Conservation (phyloP, 1,140 invertebrate genomes). For the Pteromalus puparum region DNA sequence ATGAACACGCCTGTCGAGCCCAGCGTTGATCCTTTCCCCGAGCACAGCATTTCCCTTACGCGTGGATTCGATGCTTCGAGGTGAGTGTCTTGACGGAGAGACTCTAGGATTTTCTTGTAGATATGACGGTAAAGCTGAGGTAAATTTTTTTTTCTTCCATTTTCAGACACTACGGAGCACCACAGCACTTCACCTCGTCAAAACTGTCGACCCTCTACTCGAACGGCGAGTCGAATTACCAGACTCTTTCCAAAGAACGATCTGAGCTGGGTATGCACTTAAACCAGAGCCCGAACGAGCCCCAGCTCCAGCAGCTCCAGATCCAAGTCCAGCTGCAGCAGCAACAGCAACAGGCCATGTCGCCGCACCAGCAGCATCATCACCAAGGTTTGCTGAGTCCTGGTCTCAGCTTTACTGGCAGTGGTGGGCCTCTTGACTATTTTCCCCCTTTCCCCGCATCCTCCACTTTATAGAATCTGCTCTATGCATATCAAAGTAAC, state of each 20-base stretch:
- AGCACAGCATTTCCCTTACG: constrained; percentile 76
- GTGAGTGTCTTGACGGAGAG: constrained; percentile 51
- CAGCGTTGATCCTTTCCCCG: constrained; percentile 82
- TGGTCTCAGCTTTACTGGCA: constrained; percentile 82
- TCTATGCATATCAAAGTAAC: no score
- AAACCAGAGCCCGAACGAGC: constrained; percentile 70
- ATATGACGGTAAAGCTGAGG: no score
- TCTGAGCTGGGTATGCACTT: constrained; percentile 72
- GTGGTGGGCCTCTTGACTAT: constrained; percentile 65
- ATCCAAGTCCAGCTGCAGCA: constrained; percentile 81
- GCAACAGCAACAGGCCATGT: constrained; percentile 77
- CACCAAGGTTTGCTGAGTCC: constrained; percentile 80
- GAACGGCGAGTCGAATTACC: constrained; percentile 67
- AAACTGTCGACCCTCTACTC: constrained; percentile 67
- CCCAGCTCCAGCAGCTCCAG: constrained; percentile 81
- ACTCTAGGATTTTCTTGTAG: no score
- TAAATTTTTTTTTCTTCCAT: no score
- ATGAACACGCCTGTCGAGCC: constrained; percentile 81
- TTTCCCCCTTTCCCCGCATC: constrained; percentile 22
- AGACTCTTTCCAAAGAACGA: constrained; percentile 72
- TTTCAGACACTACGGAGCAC: constrained; percentile 68
- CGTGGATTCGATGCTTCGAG: constrained; percentile 72
- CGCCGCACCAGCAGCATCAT: constrained; percentile 76
- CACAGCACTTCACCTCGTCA: constrained; percentile 66
- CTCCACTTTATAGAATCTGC: background rate